Percentiles rank a stretch among this genome's conserved stretches.
Evolutionary conservation across 2,113 vertebrate genomes (phyloP).

Genomic region (Mesitornis unicolor): DNA sequence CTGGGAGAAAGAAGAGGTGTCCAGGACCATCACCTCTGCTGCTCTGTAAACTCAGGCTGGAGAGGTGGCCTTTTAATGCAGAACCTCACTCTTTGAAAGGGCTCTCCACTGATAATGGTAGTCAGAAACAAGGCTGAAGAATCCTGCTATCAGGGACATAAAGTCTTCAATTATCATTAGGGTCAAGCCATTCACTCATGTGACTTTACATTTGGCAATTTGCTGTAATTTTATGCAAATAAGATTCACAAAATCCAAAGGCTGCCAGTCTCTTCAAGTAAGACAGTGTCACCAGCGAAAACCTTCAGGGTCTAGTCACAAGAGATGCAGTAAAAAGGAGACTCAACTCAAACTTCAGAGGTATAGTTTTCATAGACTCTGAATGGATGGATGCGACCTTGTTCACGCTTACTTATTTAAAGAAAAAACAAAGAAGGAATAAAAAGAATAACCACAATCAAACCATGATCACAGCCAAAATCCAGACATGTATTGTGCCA

Average conservation of each 20-base stretch:
- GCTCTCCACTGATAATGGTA: accelerated
- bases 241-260: background rate
- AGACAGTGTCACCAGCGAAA: background rate
- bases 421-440: background rate
- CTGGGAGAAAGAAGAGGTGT: background rate
- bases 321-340: background rate
- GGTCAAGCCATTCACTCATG: background rate
- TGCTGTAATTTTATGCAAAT: background rate
- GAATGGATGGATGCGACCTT: background rate
- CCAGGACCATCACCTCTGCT: background rate
- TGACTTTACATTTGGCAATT: background rate
- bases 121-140: background rate
- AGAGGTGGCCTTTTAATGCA: background rate
- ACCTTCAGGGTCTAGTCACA: background rate
- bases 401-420: background rate
- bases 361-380: background rate
- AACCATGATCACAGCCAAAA: background rate
- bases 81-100: background rate
- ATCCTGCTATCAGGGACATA: background rate
- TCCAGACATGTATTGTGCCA: background rate
- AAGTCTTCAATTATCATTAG: background rate
- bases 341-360: background rate
- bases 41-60: background rate
- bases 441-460: background rate
- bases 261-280: background rate